Evolutionary conservation across 2,888 invertebrate species (phyloP).

Genomic region (Muscina levida): DNA sequence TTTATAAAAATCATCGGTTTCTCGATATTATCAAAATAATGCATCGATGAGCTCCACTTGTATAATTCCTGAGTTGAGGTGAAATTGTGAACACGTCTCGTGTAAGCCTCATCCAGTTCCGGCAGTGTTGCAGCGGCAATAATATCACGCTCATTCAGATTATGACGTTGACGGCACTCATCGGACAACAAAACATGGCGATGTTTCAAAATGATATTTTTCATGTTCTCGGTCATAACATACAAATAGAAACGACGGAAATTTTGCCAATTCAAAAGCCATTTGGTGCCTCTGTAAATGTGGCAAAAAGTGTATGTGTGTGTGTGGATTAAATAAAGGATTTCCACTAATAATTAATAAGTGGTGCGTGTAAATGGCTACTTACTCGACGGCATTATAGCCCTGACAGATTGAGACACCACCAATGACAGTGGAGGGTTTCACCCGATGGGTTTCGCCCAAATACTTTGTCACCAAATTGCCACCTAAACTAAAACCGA

Average conservation of each 20-base stretch:
- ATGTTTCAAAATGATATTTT: conserved; percentile 92
- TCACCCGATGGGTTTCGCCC: conserved; percentile 86
- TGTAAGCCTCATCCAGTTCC: conserved; percentile 94
- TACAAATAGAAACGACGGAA: conserved; percentile 94
- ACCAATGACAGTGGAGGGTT: conserved; percentile 88
- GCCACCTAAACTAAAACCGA: conserved; percentile 96
- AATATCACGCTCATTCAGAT: conserved; percentile 89
- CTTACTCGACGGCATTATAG: conserved; percentile 94
- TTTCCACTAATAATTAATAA: no score
- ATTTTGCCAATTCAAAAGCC: conserved; percentile 92
- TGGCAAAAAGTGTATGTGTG: conserved; percentile 69
- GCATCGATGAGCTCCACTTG: conserved; percentile 90
- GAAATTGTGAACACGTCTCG: conserved; percentile 89
- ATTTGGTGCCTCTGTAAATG: conserved; percentile 86
- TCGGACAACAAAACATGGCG: conserved; percentile 87
- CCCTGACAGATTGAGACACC: conserved; percentile 97
- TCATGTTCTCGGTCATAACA: conserved; percentile 95
- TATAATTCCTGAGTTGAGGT: conserved; percentile 89
- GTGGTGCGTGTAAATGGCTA: no score
- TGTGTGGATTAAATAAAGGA: not conserved
- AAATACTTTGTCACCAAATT: conserved; percentile 96
- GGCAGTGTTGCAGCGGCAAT: conserved; percentile 92
- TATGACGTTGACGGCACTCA: conserved; percentile 85
- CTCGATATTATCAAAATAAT: conserved; percentile 88
- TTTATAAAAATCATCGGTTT: conserved; percentile 96